Percentiles rank a stretch among this genome's conserved stretches.
phyloP scores from a whole-genome alignment of 2,888 invertebrate genomes.

The Diplolepis rosae region DNA sequence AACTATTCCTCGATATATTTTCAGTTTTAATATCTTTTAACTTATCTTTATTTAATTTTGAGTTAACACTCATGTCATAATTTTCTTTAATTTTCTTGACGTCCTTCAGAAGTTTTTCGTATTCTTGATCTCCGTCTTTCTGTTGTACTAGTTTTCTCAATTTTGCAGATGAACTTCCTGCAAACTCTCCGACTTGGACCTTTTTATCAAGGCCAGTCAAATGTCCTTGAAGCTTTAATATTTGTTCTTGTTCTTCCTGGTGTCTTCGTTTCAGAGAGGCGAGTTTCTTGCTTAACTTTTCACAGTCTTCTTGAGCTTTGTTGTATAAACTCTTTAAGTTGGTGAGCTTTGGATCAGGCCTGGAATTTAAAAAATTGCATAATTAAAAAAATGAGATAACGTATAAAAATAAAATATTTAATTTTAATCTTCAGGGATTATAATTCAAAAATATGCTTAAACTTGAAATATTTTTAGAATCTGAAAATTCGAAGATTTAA shows the following conservation, averaged over 20 bases:
- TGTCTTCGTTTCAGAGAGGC: constrained; percentile 47
- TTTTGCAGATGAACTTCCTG: neutral
- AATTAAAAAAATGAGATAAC: constrained; percentile 27
- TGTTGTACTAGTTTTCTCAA: constrained; percentile 4
- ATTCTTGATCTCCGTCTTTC: constrained; percentile 42
- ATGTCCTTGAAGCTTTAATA: constrained; percentile 44
- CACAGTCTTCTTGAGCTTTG: constrained; percentile 47
- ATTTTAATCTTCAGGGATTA: too few relatives aligned
- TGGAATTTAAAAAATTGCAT: neutral
- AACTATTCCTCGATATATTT: neutral
- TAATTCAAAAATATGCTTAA: too few relatives aligned
- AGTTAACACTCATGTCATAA: neutral
- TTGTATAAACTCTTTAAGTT: constrained; percentile 35
- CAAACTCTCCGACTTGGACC: neutral
- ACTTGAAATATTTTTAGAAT: too few relatives aligned
- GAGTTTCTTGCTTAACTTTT: constrained; percentile 45
- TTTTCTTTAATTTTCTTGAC: constrained; percentile 41
- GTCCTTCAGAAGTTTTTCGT: constrained; percentile 40
- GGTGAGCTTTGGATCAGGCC: constrained; percentile 27
- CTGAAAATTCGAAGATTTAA: too few relatives aligned
- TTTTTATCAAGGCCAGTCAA: constrained; percentile 36
- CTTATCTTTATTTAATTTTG: neutral
- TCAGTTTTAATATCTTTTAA: neutral
- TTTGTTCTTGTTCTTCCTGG: constrained; percentile 48
- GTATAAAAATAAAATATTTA: neutral